A percentile compares a stretch with the other conserved stretches of the same genome.
These are phyloP conservation scores for Origma solitaria DNA, from an alignment of 2,113 vertebrate species.

Conservation along the genomic window DNA sequence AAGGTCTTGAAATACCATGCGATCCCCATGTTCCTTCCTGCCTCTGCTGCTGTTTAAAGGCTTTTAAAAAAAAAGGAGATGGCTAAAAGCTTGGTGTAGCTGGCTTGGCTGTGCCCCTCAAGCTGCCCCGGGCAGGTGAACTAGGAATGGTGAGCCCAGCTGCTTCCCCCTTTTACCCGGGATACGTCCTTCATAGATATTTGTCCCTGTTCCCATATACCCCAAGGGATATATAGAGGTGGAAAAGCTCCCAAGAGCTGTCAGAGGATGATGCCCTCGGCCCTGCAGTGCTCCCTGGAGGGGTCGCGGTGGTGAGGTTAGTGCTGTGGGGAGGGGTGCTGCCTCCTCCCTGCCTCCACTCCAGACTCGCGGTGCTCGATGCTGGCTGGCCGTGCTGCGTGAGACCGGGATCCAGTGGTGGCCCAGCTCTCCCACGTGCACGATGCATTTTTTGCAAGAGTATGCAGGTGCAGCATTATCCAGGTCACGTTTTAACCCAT, in stretches of 20 bases:
- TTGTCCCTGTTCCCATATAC: background rate
- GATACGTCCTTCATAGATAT: background rate
- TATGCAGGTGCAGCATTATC: background rate
- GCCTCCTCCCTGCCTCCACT: background rate
- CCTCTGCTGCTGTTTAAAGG: background rate
- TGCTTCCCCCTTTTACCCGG: background rate
- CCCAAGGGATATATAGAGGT: background rate
- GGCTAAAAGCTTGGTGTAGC: background rate
- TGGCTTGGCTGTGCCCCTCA: background rate
- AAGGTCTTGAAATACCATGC: conserved; percentile 22
- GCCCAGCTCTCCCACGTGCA: background rate
- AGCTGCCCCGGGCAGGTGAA: background rate
- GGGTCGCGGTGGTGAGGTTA: background rate
- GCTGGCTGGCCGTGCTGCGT: background rate
- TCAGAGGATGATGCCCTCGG: background rate
- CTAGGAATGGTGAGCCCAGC: background rate
- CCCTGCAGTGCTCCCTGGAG: background rate
- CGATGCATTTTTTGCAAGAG: background rate
- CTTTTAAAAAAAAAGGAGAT: background rate
- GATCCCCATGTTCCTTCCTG: background rate
- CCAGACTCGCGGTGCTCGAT: background rate
- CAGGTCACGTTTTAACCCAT: conserved; percentile 22
- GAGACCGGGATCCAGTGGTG: background rate
- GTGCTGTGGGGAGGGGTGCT: background rate
- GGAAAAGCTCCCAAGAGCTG: background rate